These are phyloP conservation scores for Eurystomus glaucurus DNA, from an alignment of 2,797 vertebrate species.

Conservation along the genomic window DNA sequence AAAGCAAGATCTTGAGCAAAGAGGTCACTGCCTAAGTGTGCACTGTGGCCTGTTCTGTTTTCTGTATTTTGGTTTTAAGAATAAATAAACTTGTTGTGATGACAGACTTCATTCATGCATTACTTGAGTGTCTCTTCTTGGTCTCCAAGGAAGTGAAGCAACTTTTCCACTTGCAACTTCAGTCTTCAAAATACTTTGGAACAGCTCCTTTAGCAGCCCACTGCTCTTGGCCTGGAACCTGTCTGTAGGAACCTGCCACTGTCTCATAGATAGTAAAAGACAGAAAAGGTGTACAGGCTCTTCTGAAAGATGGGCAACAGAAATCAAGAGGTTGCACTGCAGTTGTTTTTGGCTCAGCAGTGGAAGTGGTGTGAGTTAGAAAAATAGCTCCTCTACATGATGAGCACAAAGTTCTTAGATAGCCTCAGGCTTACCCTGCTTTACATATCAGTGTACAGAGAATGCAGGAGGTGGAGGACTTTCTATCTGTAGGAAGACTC, in stretches of 20 bases:
- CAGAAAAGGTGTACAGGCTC: background rate
- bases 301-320: background rate
- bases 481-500: background rate
- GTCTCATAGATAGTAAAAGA: background rate
- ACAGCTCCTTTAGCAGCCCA: background rate
- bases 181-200: background rate
- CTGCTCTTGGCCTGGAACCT: background rate
- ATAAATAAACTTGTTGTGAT: background rate
- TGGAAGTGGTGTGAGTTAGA: background rate
- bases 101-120: background rate
- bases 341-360: background rate
- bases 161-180: background rate
- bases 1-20: background rate
- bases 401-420: background rate
- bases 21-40: background rate
- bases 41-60: background rate
- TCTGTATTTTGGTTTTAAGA: constrained; percentile 1
- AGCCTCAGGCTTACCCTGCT: background rate
- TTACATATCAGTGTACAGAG: background rate
- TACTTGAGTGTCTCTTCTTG: background rate
- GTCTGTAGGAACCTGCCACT: background rate
- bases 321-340: background rate
- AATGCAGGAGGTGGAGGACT: background rate
- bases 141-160: background rate
- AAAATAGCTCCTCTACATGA: background rate